These are phyloP conservation scores for human (Homo sapiens) DNA, from an alignment of 2,113 vertebrate species.

Conservation along the genomic window GRCh38 chr5:11787501-11788000, in stretches of 20 bases:
- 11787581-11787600: slow-evolving; percentile 12
- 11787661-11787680: neutral
- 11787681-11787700: neutral
- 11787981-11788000: neutral
- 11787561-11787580: neutral
- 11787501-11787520: neutral
- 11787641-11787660: neutral
- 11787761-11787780: neutral
- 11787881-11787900: neutral
- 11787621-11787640: neutral
- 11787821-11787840: neutral
- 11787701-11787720: neutral
- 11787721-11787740: too few relatives aligned
- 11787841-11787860: neutral
- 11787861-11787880: neutral
- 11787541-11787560: neutral
- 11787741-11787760: neutral
- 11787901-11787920: neutral
- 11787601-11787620: neutral
- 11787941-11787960: neutral
- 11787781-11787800: neutral
- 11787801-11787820: neutral
- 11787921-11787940: neutral
- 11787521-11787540: neutral
- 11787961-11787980: neutral